Conservation (phyloP, 1,140 invertebrate genomes). For the Potamilus streckersoni region DNA sequence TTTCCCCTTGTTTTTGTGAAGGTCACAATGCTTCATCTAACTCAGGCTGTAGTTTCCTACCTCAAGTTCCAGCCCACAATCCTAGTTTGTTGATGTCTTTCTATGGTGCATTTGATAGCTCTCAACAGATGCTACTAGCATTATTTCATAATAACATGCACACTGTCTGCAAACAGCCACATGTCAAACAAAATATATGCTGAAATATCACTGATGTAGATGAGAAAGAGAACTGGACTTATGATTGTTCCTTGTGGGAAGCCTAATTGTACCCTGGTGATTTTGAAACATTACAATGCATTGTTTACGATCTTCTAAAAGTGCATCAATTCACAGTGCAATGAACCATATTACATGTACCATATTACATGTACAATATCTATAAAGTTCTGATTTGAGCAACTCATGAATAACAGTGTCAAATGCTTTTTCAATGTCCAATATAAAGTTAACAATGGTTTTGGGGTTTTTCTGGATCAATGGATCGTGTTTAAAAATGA, state of each 20-base stretch:
- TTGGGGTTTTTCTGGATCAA: slow-evolving; percentile 5
- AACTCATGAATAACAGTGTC: slow-evolving; percentile 12
- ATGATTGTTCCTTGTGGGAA: slow-evolving; percentile 14
- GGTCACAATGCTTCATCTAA: slow-evolving; percentile 10
- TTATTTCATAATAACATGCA: slow-evolving; percentile 11
- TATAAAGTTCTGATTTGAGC: slow-evolving; percentile 8
- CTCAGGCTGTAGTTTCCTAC: slow-evolving; percentile 7
- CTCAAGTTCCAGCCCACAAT: background rate
- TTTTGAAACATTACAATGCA: slow-evolving; percentile 12
- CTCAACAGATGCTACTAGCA: no score
- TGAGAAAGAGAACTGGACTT: slow-evolving; percentile 1
- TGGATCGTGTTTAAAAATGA: slow-evolving; percentile 1
- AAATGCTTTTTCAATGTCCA: slow-evolving; percentile 19
- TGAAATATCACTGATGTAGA: slow-evolving; percentile 12
- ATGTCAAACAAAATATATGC: slow-evolving; percentile 4
- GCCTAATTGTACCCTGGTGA: slow-evolving; percentile 8
- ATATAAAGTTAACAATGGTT: slow-evolving; percentile 8
- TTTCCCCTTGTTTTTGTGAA: slow-evolving; percentile 1
- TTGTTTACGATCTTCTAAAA: slow-evolving; percentile 10
- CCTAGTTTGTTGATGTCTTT: slow-evolving; percentile 8
- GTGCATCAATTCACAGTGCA: slow-evolving; percentile 12
- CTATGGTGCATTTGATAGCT: background rate
- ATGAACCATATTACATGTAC: slow-evolving; percentile 1
- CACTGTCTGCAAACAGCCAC: slow-evolving; percentile 6
- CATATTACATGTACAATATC: slow-evolving; percentile 8